Evolutionary conservation across 2,888 invertebrate genomes (phyloP), one percentile per base, ranked within the genome.

Genomic region (Rhagophthalmus giganteus): DNA sequence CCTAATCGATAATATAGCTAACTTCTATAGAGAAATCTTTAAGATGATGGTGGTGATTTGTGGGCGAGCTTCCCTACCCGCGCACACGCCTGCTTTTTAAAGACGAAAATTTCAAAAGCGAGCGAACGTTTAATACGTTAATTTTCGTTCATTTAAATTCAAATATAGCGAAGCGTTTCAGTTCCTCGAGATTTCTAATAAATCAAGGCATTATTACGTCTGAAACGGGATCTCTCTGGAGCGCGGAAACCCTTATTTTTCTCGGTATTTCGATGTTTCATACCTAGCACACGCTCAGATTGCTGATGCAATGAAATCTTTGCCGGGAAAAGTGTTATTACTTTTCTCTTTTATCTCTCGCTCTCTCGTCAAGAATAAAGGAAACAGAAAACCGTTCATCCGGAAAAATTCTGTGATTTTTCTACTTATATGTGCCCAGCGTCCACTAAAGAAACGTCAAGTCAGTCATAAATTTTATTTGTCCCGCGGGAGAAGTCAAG

Each of bases 381-480:
- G 54, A 54, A 48, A 54, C 8, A 26, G 38, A 44, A 35, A 40
- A 30, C 14, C 25, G 15, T 34, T 39, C 28, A 39, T 46, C 33
- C 12, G 20, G 28, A 39, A 46, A 46, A 52, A 28, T 44, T 34
- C 39, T 10, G 47, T 39, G 42, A 51, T 42, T 50, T 50, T 37
- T 15, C 30, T 57, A 35, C 42, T 44, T 61, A 64, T 64, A 61
- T 60, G 64, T 59, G 60, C 57, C 60, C 59, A 60, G 57, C 61
- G 66, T 68, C 61, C 67, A 61, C 65, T 65, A 65, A 52, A 67
- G 72, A 73, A 74, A 72, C 74, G 76, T 76, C 74, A 76, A 76
- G 75, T 75, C 74, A 74, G 76, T 77, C 74, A 77, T 80, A 80
- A 78, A 79, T 79, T 79, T 77, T 76, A 77, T 77, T 72, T 74